phyloP scores from a whole-genome alignment of 2,888 invertebrate genomes.

The Leptinotarsa peninsularis region DNA sequence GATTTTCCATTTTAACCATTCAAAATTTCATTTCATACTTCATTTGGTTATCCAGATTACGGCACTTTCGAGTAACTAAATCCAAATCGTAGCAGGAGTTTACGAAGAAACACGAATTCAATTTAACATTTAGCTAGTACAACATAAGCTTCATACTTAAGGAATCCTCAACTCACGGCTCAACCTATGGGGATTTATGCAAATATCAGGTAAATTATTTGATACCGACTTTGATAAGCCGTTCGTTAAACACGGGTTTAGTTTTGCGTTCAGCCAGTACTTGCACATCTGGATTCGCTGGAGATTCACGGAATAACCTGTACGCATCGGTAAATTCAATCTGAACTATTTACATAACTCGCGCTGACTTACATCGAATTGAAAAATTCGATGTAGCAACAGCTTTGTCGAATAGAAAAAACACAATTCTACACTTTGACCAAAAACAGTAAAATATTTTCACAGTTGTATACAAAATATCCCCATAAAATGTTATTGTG shows the following conservation, averaged over 20 bases:
- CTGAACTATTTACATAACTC: conserved; percentile 3
- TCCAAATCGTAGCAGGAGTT: conserved; percentile 6
- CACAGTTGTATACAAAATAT: too few relatives aligned
- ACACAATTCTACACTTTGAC: not conserved
- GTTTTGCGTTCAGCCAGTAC: conserved; percentile 2
- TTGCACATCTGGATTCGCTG: not conserved
- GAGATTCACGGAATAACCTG: not conserved
- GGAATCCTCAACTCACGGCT: not conserved
- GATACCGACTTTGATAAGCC: conserved; percentile 23
- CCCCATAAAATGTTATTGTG: too few relatives aligned
- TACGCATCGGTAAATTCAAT: conserved; percentile 1
- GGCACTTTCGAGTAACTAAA: conserved; percentile 9
- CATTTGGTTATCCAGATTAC: conserved; percentile 1
- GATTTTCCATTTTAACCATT: not conserved
- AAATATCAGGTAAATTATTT: conserved; percentile 22
- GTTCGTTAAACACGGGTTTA: conserved; percentile 20
- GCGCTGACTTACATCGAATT: not conserved
- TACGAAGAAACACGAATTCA: conserved; percentile 22
- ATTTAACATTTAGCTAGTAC: conserved; percentile 23
- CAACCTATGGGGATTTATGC: conserved; percentile 12
- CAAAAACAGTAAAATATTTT: too few relatives aligned
- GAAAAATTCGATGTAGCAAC: not conserved
- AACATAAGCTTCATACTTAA: conserved; percentile 17
- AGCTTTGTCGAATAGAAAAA: not conserved
- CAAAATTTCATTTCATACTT: conserved; percentile 3